Evolutionary conservation across 1,140 invertebrate genomes (phyloP).

Genomic region (Apis dorsata): DNA sequence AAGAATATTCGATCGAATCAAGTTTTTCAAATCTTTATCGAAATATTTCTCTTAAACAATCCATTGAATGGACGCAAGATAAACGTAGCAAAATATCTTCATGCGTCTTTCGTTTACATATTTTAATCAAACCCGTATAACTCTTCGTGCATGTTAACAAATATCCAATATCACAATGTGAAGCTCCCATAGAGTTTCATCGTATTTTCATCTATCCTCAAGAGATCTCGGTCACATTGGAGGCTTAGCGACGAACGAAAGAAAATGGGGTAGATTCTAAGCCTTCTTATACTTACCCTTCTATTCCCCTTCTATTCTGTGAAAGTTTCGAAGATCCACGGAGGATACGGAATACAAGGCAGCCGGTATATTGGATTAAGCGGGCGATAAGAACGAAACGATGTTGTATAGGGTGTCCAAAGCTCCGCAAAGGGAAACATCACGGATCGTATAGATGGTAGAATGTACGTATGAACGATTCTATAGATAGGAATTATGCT

Average conservation of each 20-base stretch:
- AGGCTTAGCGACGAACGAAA: slow-evolving; percentile 41
- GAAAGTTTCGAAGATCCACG: slow-evolving; percentile 41
- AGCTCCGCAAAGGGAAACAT: neutral
- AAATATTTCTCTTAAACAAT: no score
- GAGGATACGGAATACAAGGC: slow-evolving; percentile 34
- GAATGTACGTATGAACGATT: neutral
- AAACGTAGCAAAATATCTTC: neutral
- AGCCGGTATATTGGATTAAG: slow-evolving; percentile 51
- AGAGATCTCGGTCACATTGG: slow-evolving; percentile 10
- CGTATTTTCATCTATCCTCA: slow-evolving; percentile 10
- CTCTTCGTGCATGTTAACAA: neutral
- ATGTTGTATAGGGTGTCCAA: slow-evolving; percentile 15
- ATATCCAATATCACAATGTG: neutral
- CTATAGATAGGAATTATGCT: neutral
- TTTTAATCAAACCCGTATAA: neutral
- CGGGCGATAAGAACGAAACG: slow-evolving; percentile 21
- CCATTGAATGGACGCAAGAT: neutral
- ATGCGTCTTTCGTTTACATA: no score
- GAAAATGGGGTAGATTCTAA: slow-evolving; percentile 43
- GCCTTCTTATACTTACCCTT: slow-evolving; percentile 49
- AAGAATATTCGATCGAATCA: no score
- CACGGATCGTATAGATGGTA: slow-evolving; percentile 1
- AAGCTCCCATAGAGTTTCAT: slow-evolving; percentile 33
- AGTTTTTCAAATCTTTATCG: no score
- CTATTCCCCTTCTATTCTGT: slow-evolving; percentile 19